phyloP scores from a whole-genome alignment of 2,888 invertebrate genomes.

The Acronicta psi region DNA sequence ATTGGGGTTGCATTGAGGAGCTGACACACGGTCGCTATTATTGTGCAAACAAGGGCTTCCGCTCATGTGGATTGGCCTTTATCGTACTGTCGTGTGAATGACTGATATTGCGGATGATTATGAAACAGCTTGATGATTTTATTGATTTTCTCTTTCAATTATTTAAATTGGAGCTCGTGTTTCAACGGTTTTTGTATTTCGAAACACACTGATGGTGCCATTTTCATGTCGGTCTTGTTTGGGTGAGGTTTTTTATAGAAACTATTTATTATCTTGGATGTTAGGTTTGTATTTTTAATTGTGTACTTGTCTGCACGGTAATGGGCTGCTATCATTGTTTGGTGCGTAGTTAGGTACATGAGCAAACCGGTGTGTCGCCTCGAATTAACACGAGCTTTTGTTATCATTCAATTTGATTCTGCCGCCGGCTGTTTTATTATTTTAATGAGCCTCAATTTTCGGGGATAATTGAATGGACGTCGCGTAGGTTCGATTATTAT shows the following conservation, averaged over 20 bases:
- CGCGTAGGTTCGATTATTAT: constrained; percentile 81
- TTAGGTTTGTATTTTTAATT: constrained; percentile 9
- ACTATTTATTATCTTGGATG: constrained; percentile 4
- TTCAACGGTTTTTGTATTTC: constrained; percentile 35
- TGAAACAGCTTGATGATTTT: constrained; percentile 47
- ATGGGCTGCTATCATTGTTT: constrained; percentile 25
- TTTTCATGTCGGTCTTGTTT: constrained; percentile 1
- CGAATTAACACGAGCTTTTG: constrained; percentile 85
- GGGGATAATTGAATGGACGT: constrained; percentile 86
- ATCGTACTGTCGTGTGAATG: constrained; percentile 63
- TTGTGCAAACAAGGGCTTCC: constrained; percentile 81
- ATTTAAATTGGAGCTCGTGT: constrained; percentile 42
- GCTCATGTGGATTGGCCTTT: constrained; percentile 69
- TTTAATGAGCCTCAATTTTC: constrained; percentile 88
- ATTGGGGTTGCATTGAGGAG: constrained; percentile 83
- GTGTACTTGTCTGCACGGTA: constrained; percentile 23
- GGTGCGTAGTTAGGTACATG: constrained; percentile 39
- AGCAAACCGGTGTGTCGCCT: constrained; percentile 72
- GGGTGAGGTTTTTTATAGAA: not conserved
- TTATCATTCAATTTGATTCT: constrained; percentile 88
- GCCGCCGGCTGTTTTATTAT: constrained; percentile 87
- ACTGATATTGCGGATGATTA: constrained; percentile 52
- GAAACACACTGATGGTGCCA: constrained; percentile 9
- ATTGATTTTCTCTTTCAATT: constrained; percentile 44
- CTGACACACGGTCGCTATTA: constrained; percentile 75